These are phyloP conservation scores for Xylophagus ater DNA, from an alignment of 2,888 invertebrate species.

Conservation along the genomic window DNA sequence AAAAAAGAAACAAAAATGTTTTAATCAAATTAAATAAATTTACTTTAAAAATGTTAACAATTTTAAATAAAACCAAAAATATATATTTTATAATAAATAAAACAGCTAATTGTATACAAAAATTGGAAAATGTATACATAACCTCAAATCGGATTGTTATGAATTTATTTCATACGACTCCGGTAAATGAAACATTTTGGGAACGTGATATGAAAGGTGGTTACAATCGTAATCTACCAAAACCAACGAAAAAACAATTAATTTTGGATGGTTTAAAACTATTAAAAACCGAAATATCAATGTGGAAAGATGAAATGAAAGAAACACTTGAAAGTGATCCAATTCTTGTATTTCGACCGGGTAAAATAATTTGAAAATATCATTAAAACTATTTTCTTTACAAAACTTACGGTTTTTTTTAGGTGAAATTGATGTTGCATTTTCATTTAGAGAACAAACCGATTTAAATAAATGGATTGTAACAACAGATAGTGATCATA, in stretches of 20 bases:
- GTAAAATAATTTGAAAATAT: conserved; percentile 27
- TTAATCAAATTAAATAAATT: too few relatives aligned
- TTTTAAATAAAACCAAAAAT: too few relatives aligned
- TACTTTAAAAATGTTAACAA: too few relatives aligned
- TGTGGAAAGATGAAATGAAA: conserved; percentile 57
- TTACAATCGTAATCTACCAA: conserved; percentile 26
- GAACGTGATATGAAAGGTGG: conserved; percentile 37
- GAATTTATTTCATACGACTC: conserved; percentile 27
- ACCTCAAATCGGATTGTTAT: background rate
- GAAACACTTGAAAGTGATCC: conserved; percentile 54
- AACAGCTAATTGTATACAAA: too few relatives aligned
- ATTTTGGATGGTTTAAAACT: conserved; percentile 54
- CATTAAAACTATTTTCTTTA: background rate
- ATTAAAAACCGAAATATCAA: conserved; percentile 51
- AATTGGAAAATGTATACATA: background rate
- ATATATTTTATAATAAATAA: too few relatives aligned
- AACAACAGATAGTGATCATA: conserved; percentile 69
- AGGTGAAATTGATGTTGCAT: conserved; percentile 63
- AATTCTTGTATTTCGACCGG: conserved; percentile 42
- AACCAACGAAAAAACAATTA: conserved; percentile 42
- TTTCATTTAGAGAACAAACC: conserved; percentile 55
- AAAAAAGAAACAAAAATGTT: too few relatives aligned
- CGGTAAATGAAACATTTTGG: conserved; percentile 31
- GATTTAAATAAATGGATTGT: conserved; percentile 59
- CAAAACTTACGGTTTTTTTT: conserved; percentile 21